Percentiles rank a stretch among this genome's conserved stretches.
phyloP scores from a whole-genome alignment of 2,113 vertebrate genomes.

The Myanophis thanlyinensis region DNA sequence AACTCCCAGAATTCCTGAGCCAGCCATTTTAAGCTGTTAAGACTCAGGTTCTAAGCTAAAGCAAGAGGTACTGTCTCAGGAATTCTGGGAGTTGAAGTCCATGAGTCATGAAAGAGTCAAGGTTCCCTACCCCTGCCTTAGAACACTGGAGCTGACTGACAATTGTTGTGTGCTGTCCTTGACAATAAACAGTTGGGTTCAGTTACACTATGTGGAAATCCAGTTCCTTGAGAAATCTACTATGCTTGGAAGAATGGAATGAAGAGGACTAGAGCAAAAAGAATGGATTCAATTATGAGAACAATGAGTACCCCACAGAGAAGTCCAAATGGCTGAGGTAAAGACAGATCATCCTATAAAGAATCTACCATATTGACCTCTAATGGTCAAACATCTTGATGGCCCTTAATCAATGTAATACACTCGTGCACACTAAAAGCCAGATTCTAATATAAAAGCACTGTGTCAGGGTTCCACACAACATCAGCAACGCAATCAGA shows the following conservation, averaged over 20 bases:
- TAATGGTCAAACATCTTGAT: neutral
- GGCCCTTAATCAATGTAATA: neutral
- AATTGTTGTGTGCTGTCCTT: neutral
- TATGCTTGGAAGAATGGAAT: neutral
- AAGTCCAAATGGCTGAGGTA: neutral
- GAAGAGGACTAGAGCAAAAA: neutral
- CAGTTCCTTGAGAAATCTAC: neutral
- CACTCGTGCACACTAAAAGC: no score
- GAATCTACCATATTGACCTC: neutral
- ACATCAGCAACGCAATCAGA: no score
- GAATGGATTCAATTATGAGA: neutral
- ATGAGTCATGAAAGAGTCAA: no score
- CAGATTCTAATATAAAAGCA: neutral
- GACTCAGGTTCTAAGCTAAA: no score
- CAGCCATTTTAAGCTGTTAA: no score
- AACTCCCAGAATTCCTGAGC: no score
- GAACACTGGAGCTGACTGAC: neutral
- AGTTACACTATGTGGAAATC: neutral
- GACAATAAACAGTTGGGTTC: neutral
- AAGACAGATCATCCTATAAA: neutral
- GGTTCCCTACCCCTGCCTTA: no score
- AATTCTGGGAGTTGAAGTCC: no score
- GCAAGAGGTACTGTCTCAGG: no score
- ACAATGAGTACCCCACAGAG: neutral
- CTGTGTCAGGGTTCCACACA: no score